Evolutionary conservation across 1,140 invertebrate genomes (phyloP).

Genomic region (Microplitis demolitor): DNA sequence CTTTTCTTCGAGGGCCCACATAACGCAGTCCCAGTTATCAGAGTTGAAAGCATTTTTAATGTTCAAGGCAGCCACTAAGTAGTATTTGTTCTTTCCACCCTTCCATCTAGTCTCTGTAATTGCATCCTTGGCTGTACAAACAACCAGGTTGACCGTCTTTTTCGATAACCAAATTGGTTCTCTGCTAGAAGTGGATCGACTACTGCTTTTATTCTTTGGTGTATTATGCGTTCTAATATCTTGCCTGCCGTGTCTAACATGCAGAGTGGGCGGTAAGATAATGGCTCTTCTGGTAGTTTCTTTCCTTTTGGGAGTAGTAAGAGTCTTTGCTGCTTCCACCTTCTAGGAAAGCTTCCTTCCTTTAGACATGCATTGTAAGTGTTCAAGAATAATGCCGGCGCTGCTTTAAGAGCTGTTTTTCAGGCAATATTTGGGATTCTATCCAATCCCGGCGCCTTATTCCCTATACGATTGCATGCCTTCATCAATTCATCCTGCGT

Average conservation of each 20-base stretch:
- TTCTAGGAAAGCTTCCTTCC: constrained; percentile 24
- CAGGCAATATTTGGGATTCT: constrained; percentile 35
- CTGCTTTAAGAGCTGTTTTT: no score
- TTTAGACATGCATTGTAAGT: constrained; percentile 23
- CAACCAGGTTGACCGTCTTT: no score
- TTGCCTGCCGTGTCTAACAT: constrained; percentile 41
- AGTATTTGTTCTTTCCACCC: no score
- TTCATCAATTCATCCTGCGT: constrained; percentile 27
- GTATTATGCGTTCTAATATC: constrained; percentile 38
- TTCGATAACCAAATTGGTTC: no score
- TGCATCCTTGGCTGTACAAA: no score
- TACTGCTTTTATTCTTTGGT: constrained; percentile 29
- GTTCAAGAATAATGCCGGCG: not conserved
- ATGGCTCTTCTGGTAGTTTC: constrained; percentile 6
- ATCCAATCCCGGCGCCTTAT: constrained; percentile 44
- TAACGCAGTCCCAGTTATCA: no score
- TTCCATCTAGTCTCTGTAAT: no score
- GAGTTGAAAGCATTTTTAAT: no score
- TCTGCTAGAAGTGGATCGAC: constrained; percentile 30
- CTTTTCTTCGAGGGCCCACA: no score
- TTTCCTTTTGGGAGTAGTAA: constrained; percentile 30
- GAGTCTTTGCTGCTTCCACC: constrained; percentile 14
- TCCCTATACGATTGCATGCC: constrained; percentile 32
- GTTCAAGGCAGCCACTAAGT: no score
- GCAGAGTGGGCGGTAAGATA: constrained; percentile 42